These are phyloP conservation scores for Syrmaticus mikado DNA, from an alignment of 2,113 vertebrate species.

Conservation along the genomic window DNA sequence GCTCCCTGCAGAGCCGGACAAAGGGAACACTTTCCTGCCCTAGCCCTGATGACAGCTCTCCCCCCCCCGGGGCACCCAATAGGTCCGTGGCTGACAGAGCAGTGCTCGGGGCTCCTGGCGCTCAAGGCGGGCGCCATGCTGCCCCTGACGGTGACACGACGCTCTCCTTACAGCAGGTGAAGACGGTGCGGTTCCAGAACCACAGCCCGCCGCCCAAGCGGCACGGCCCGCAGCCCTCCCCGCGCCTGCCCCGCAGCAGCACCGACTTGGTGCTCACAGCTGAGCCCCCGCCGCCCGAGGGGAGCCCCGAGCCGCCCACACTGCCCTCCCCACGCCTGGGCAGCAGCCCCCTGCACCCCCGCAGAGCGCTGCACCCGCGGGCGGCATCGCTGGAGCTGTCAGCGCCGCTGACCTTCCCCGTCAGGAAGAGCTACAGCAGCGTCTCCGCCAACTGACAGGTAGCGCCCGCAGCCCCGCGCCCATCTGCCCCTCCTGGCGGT, in stretches of 20 bases:
- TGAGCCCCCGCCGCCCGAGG: conserved; percentile 74
- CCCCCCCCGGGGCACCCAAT: accelerated
- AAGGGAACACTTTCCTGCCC: background rate
- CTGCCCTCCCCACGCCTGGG: conserved; percentile 80
- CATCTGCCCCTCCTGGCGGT: too few relatives aligned
- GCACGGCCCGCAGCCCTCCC: conserved; percentile 76
- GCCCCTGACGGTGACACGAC: too few relatives aligned
- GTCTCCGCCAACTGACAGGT: conserved; percentile 75
- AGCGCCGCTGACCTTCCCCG: conserved; percentile 63
- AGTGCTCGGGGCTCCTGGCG: background rate
- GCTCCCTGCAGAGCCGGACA: background rate
- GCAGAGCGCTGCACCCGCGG: conserved; percentile 80
- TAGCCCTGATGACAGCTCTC: background rate
- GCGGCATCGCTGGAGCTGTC: conserved; percentile 65
- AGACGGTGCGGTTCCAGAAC: conserved; percentile 92
- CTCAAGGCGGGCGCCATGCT: too few relatives aligned
- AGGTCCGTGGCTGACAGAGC: too few relatives aligned
- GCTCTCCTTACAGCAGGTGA: conserved; percentile 83
- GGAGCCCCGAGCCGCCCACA: conserved; percentile 74
- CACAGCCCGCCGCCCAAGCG: conserved; percentile 82
- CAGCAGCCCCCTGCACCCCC: conserved; percentile 80
- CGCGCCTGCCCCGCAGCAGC: conserved; percentile 33
- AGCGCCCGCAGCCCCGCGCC: background rate
- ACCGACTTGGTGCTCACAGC: conserved; percentile 37
- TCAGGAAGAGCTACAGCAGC: conserved; percentile 81